Base-by-base conservation (phyloP, 2,888 invertebrate species). In the Emmelina monodactyla region DNA sequence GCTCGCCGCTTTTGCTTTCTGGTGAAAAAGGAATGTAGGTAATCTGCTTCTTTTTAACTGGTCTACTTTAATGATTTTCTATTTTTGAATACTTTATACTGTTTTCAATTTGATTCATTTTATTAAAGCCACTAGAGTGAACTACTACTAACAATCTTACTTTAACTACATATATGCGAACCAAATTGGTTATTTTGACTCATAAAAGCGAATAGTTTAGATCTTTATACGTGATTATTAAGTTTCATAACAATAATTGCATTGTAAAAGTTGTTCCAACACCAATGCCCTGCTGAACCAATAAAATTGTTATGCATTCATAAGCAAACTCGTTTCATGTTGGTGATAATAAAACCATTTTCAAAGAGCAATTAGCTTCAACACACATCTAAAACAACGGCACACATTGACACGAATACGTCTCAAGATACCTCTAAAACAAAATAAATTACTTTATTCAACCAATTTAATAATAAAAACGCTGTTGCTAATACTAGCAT, bases 401-500 rank as follows among this genome's bases (percentile, higher is more conserved):
- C 25, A 28, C 13, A 28, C 22, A 22, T 39, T 36, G 32, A 31
- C 30, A 28, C 16, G 25, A 25, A 25, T 25, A 25, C 11, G 30
- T 14, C 15, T 30, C 13, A n/a, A 25, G 11, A 25, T 10, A 10
- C 11, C 9, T 25, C 25, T 25, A 39, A 32, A 31, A 36, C 35
- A 19, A 15, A 22, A 25, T 25, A 54, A 58, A 58, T 57, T 56
- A 53, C 58, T 62, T 55, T 53, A 53, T 54, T 34, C 46, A 51
- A 52, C 51, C 50, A 55, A 56, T 58, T 57, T 54, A 49, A 62
- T 62, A 60, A 63, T 58, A 60, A 62, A 60, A 63, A 61, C 61
- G 59, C 59, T 64, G 60, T 61, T 64, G 61, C 55, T 54, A 49
- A 51, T 51, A 57, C 58, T 4, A 3, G 25, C n/a, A n/a, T 25